These are phyloP conservation scores for Myrmecophaga tridactyla DNA, from an alignment of 2,113 vertebrate species.

Conservation along the genomic window DNA sequence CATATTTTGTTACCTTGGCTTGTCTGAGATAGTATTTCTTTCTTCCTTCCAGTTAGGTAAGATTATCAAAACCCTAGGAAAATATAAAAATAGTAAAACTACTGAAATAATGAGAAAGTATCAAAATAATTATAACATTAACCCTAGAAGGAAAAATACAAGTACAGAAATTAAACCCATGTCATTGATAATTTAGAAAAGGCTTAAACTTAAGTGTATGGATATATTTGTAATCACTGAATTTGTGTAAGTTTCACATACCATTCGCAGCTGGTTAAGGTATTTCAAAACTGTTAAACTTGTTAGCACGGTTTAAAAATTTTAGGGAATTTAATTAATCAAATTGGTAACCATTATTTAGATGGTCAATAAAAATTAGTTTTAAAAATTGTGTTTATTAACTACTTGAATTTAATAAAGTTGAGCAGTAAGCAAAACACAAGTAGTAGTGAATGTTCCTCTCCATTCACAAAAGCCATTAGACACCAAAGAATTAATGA, in stretches of 20 bases:
- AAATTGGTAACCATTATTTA: neutral
- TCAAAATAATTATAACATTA: neutral
- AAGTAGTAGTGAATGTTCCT: neutral
- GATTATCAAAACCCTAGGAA: neutral
- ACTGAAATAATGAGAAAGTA: neutral
- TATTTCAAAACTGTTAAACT: conserved; percentile 9
- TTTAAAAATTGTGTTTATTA: neutral
- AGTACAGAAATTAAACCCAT: neutral
- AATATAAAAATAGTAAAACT: neutral
- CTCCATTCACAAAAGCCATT: neutral
- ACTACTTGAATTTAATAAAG: neutral
- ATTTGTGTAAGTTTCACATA: conserved; percentile 18
- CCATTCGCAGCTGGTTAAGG: neutral
- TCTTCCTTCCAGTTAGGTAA: neutral
- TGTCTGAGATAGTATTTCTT: neutral
- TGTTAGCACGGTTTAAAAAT: neutral
- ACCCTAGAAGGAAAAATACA: neutral
- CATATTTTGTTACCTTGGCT: conserved; percentile 1
- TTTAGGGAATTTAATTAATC: neutral
- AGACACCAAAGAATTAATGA: neutral
- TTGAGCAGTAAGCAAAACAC: neutral
- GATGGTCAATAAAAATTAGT: neutral
- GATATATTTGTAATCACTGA: neutral
- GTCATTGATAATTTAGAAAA: neutral
- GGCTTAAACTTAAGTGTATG: neutral